Evolutionary conservation across 2,888 invertebrate genomes (phyloP).

Genomic region (Chymomyza fuscimana): DNA sequence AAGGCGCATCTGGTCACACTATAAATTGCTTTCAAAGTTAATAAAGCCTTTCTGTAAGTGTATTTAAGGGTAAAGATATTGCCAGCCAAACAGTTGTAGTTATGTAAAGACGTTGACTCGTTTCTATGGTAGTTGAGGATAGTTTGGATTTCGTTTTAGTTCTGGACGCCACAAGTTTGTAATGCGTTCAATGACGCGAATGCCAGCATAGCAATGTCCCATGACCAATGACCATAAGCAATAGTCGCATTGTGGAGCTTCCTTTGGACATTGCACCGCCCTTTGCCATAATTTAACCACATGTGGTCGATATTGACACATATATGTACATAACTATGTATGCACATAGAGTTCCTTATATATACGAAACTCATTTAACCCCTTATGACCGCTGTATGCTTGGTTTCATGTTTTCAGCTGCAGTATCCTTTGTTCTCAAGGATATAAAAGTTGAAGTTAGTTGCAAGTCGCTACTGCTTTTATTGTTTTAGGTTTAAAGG

Average conservation of each 20-base stretch:
- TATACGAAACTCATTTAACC: constrained; percentile 54
- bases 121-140: not conserved
- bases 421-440: not conserved
- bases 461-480: constrained; percentile 2
- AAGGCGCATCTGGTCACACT: not conserved
- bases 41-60: not conserved
- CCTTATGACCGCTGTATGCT: constrained; percentile 52
- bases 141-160: not conserved
- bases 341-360: not conserved
- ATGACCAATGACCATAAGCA: constrained; percentile 2
- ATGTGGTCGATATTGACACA: constrained; percentile 67
- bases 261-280: constrained; percentile 1
- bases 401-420: constrained; percentile 25
- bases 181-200: constrained; percentile 23
- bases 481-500: not conserved
- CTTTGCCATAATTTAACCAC: constrained; percentile 67
- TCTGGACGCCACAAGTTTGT: constrained; percentile 5
- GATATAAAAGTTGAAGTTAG: not conserved
- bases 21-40: not conserved
- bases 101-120: not conserved
- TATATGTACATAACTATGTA: constrained; percentile 16
- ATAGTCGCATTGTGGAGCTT: constrained; percentile 24
- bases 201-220: constrained; percentile 9
- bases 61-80: not conserved
- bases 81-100: not conserved